Evolutionary conservation across 2,113 vertebrate species (phyloP).

Genomic region (Picathartes gymnocephalus): DNA sequence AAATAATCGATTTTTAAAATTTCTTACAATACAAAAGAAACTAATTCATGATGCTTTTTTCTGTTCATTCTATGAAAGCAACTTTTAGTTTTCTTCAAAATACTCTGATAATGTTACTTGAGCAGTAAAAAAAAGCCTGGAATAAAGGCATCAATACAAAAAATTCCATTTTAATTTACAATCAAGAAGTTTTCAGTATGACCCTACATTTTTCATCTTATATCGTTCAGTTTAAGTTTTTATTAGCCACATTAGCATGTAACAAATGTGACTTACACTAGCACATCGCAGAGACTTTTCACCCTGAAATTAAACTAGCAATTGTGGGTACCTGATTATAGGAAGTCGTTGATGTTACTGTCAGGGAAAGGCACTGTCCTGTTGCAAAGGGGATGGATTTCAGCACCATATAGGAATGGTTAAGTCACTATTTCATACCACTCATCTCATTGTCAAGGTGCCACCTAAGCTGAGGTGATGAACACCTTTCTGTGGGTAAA

Average conservation of each 20-base stretch:
- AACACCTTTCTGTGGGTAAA: background rate
- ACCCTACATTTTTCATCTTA: background rate
- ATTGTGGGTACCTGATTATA: background rate
- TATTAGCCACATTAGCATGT: background rate
- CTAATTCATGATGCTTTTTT: background rate
- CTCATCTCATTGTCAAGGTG: background rate
- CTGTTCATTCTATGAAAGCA: background rate
- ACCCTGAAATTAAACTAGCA: background rate
- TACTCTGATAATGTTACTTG: background rate
- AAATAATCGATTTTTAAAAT: background rate
- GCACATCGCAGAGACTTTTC: background rate
- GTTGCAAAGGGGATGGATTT: background rate
- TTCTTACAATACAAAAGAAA: background rate
- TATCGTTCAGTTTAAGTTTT: background rate
- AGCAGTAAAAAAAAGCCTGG: background rate
- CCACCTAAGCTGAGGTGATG: background rate
- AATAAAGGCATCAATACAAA: background rate
- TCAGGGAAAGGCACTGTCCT: background rate
- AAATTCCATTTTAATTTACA: background rate
- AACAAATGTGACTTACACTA: background rate
- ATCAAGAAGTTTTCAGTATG: background rate
- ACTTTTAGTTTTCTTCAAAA: background rate
- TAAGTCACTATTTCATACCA: background rate
- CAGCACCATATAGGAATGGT: too few relatives aligned
- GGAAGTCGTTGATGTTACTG: background rate